Evolutionary conservation across 2,888 invertebrate species (phyloP).

Genomic region (Drosophila eohydei): DNA sequence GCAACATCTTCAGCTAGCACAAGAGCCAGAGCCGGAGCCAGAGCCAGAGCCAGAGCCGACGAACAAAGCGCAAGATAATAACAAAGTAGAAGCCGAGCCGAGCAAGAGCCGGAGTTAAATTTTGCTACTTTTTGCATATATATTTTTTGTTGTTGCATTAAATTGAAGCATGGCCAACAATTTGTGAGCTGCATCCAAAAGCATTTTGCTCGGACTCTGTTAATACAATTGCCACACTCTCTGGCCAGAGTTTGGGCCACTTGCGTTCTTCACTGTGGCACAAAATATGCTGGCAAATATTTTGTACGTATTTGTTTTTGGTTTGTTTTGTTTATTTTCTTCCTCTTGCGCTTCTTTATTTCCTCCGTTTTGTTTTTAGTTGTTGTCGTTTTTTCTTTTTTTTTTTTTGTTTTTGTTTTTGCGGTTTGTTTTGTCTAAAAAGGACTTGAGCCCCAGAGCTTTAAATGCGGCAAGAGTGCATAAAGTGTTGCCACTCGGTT

Average conservation of each 20-base stretch:
- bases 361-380: neutral
- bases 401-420: neutral
- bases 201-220: constrained; percentile 28
- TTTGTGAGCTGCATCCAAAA: constrained; percentile 46
- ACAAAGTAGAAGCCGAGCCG: constrained; percentile 33
- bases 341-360: neutral
- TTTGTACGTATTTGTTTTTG: constrained; percentile 19
- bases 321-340: constrained; percentile 3
- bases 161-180: constrained; percentile 36
- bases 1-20: constrained; percentile 25
- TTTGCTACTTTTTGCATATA: constrained; percentile 10
- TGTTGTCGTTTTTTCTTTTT: neutral
- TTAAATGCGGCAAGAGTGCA: constrained; percentile 11
- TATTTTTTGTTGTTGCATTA: constrained; percentile 9
- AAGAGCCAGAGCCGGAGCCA: neutral
- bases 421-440: constrained; percentile 5
- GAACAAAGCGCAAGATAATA: constrained; percentile 48
- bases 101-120: constrained; percentile 15
- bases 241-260: constrained; percentile 4
- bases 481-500: constrained; percentile 8
- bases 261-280: constrained; percentile 7
- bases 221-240: constrained; percentile 41
- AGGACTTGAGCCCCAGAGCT: constrained; percentile 9
- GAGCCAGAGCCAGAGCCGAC: neutral
- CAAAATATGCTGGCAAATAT: constrained; percentile 35